Evolutionary conservation across 2,113 vertebrate genomes (phyloP).

Genomic region (Cynoglossus semilaevis): DNA sequence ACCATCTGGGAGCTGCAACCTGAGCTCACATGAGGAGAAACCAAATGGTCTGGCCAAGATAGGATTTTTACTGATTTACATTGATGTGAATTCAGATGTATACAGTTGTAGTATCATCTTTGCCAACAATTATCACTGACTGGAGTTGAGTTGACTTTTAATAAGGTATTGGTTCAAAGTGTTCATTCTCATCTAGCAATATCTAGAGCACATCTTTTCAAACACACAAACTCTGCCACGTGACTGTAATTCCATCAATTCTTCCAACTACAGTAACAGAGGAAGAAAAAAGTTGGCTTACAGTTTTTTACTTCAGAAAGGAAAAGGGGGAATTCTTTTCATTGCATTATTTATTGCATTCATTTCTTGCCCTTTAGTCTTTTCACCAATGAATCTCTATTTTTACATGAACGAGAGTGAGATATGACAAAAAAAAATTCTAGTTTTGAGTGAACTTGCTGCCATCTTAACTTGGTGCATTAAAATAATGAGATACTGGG

Average conservation of each 20-base stretch:
- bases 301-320: background rate
- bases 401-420: too few species aligned
- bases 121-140: conserved; percentile 4
- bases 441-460: too few species aligned
- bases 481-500: too few species aligned
- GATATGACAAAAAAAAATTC: too few species aligned
- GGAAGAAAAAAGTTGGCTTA: conserved; percentile 5
- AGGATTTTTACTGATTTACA: conserved; percentile 47
- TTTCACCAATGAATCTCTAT: too few species aligned
- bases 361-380: conserved; percentile 1
- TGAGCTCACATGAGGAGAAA: conserved; percentile 57
- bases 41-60: conserved; percentile 24
- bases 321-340: background rate
- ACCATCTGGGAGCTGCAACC: conserved; percentile 76
- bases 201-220: background rate
- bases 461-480: too few species aligned
- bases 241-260: conserved; percentile 1
- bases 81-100: conserved; percentile 8
- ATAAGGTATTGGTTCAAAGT: background rate
- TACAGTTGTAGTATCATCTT: background rate
- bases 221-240: background rate
- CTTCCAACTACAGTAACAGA: conserved; percentile 6
- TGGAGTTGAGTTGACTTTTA: conserved; percentile 2
- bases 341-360: too few species aligned
- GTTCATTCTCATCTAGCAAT: background rate